phyloP scores from a whole-genome alignment of 1,140 invertebrate species.

The Tetragnatha versicolor region DNA sequence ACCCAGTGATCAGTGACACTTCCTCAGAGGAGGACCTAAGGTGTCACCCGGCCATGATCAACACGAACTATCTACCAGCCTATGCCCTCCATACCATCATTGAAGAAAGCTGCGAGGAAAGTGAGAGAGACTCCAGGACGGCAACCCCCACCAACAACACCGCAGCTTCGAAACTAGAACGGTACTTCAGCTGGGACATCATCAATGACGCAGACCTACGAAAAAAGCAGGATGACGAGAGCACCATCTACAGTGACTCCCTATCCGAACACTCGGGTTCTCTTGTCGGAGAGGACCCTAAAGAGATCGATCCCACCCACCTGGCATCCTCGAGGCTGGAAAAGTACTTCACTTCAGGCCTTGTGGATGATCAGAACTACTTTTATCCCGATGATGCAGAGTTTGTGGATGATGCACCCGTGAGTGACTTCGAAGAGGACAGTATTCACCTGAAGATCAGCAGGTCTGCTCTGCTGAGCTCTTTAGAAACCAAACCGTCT shows the following conservation, averaged over 20 bases:
- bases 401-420: constrained; percentile 71
- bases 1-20: constrained; percentile 30
- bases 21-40: constrained; percentile 49
- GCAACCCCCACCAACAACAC: constrained; percentile 33
- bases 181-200: constrained; percentile 89
- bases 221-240: constrained; percentile 36
- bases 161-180: constrained; percentile 82
- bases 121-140: constrained; percentile 61
- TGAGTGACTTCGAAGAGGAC: constrained; percentile 53
- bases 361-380: constrained; percentile 35
- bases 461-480: constrained; percentile 37
- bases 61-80: constrained; percentile 33
- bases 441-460: constrained; percentile 42
- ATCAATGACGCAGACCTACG: constrained; percentile 59
- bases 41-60: constrained; percentile 65
- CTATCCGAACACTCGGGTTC: constrained; percentile 73
- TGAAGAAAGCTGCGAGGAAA: constrained; percentile 90
- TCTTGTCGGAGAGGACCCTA: constrained; percentile 54
- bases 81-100: constrained; percentile 91
- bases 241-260: constrained; percentile 68
- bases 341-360: constrained; percentile 78
- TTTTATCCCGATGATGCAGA: constrained; percentile 54
- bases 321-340: constrained; percentile 85
- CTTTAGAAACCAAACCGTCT: constrained; percentile 24
- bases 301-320: constrained; percentile 70